Percentiles rank a stretch among this genome's conserved stretches.
These are phyloP conservation scores for Carterocephalus palaemon DNA, from an alignment of 2,888 invertebrate species.

Conservation along the genomic window DNA sequence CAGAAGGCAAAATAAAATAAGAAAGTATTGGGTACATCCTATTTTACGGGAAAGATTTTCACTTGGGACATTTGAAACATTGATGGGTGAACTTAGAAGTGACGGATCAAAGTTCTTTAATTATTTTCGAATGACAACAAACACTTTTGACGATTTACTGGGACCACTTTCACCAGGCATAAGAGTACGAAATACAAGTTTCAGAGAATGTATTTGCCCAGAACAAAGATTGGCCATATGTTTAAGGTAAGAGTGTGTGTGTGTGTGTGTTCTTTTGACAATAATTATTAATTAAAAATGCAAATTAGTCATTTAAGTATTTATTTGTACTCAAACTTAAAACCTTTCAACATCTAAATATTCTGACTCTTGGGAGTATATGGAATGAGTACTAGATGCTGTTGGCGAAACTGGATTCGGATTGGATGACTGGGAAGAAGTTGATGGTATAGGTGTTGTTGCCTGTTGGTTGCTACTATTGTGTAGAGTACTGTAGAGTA, in stretches of 20 bases:
- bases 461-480: slow-evolving; percentile 11
- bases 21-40: slow-evolving; percentile 27
- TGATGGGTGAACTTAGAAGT: slow-evolving; percentile 34
- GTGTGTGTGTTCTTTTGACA: slow-evolving; percentile 24
- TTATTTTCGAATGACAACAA: slow-evolving; percentile 32
- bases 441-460: slow-evolving; percentile 7
- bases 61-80: slow-evolving; percentile 35
- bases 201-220: slow-evolving; percentile 35
- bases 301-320: slow-evolving; percentile 34
- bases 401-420: slow-evolving; percentile 33
- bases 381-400: slow-evolving; percentile 35
- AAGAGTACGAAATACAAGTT: slow-evolving; percentile 32
- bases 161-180: slow-evolving; percentile 28
- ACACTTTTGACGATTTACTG: slow-evolving; percentile 33
- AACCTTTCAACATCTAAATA: slow-evolving; percentile 36
- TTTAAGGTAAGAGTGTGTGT: slow-evolving; percentile 30
- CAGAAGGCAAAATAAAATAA: slow-evolving; percentile 31
- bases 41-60: slow-evolving; percentile 35
- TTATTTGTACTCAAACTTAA: slow-evolving; percentile 38
- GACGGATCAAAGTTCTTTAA: slow-evolving; percentile 33
- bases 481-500: slow-evolving; percentile 27
- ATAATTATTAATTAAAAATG: slow-evolving; percentile 34
- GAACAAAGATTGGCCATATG: slow-evolving; percentile 35
- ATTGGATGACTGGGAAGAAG: slow-evolving; percentile 32
- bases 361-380: slow-evolving; percentile 34